These are phyloP conservation scores for Carpatolechia fugitivella DNA, from an alignment of 2,888 invertebrate species.

Conservation along the genomic window DNA sequence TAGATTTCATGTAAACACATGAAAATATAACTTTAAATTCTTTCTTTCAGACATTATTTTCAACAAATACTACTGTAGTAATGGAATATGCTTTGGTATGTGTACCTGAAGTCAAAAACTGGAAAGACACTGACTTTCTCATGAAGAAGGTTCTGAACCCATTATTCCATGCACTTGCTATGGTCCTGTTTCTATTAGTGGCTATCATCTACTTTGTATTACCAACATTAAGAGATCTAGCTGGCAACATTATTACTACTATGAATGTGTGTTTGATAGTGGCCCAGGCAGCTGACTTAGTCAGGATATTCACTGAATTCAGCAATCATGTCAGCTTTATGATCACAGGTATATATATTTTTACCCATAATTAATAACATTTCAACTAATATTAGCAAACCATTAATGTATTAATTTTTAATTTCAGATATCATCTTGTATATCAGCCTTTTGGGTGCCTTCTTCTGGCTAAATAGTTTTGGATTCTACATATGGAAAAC, in stretches of 20 bases:
- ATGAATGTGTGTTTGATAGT: slow-evolving; percentile 88
- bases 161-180: slow-evolving; percentile 85
- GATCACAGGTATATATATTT: slow-evolving; percentile 82
- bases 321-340: slow-evolving; percentile 89
- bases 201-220: slow-evolving; percentile 90
- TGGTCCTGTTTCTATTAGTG: slow-evolving; percentile 84
- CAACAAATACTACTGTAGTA: slow-evolving; percentile 72
- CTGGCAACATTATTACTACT: slow-evolving; percentile 91
- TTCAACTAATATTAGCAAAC: not conserved
- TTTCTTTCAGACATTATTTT: slow-evolving; percentile 69
- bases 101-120: slow-evolving; percentile 83
- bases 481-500: slow-evolving; percentile 94
- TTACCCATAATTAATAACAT: not conserved
- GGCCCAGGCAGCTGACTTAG: slow-evolving; percentile 87
- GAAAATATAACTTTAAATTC: too few relatives aligned
- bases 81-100: slow-evolving; percentile 87
- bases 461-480: slow-evolving; percentile 92
- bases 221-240: slow-evolving; percentile 89
- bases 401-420: slow-evolving; percentile 14
- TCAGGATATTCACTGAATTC: slow-evolving; percentile 88
- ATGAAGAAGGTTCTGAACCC: slow-evolving; percentile 88
- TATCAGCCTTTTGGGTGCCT: slow-evolving; percentile 87
- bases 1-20: too few relatives aligned
- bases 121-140: slow-evolving; percentile 86
- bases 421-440: slow-evolving; percentile 87